These are phyloP conservation scores for Acanthopleura granulata DNA, from an alignment of 2,888 invertebrate species.

Conservation along the genomic window DNA sequence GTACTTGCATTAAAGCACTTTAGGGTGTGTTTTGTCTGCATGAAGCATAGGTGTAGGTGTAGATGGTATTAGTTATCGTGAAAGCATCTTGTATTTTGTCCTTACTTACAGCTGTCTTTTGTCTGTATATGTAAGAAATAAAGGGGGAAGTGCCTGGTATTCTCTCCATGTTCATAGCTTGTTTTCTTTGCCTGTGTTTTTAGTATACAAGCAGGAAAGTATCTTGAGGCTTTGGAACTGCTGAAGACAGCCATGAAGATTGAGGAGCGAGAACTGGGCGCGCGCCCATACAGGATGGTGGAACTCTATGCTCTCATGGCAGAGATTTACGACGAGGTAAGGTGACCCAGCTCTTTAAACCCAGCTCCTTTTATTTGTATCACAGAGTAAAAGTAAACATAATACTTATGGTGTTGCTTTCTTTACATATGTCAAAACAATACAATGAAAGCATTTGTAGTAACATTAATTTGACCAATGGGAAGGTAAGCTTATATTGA, in stretches of 20 bases:
- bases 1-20: no score
- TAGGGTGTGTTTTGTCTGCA: no score
- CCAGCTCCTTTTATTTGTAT: no score
- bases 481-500: no score
- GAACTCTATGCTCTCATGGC: slow-evolving; percentile 67
- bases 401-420: no score
- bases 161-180: not conserved
- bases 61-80: no score
- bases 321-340: slow-evolving; percentile 66
- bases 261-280: slow-evolving; percentile 66
- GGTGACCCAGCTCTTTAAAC: no score
- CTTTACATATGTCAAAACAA: no score
- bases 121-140: not conserved
- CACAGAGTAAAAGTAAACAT: no score
- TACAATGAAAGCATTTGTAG: no score
- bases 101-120: not conserved
- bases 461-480: no score
- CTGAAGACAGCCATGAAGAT: slow-evolving; percentile 65
- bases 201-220: slow-evolving; percentile 65
- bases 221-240: slow-evolving; percentile 63
- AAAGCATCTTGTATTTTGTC: not conserved
- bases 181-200: not conserved
- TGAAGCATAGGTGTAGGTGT: no score
- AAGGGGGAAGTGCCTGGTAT: not conserved
- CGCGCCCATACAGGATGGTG: slow-evolving; percentile 64